These are phyloP conservation scores for Microplitis demolitor DNA, from an alignment of 1,140 invertebrate species.

Conservation along the genomic window DNA sequence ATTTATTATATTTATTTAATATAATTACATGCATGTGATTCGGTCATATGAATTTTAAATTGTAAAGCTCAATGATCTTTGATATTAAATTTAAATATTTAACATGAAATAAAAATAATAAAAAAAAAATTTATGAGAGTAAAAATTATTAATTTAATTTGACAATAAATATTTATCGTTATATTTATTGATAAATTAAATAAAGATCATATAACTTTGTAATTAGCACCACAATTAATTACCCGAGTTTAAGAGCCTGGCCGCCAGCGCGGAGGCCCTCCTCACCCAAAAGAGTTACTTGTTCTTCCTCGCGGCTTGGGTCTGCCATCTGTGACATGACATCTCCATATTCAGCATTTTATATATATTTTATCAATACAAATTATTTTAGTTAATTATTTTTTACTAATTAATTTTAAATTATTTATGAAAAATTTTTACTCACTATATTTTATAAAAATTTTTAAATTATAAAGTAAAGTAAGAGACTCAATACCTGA, in stretches of 20 bases:
- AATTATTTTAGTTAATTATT: conserved; percentile 48
- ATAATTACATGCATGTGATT: conserved; percentile 6
- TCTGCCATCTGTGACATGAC: conserved; percentile 84
- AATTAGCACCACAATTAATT: conserved; percentile 64
- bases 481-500: too few relatives aligned
- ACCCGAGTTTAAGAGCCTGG: conserved; percentile 94
- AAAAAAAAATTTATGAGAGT: background rate
- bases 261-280: conserved; percentile 90
- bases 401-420: too few relatives aligned
- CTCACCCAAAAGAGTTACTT: conserved; percentile 91
- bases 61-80: background rate
- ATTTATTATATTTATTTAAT: background rate
- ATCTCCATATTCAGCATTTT: conserved; percentile 69
- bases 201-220: conserved; percentile 41
- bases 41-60: background rate
- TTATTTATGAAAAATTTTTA: too few relatives aligned
- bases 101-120: background rate
- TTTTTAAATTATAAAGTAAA: too few relatives aligned
- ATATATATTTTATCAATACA: conserved; percentile 64
- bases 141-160: background rate
- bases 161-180: background rate
- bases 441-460: too few relatives aligned
- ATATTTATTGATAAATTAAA: background rate
- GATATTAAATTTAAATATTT: background rate
- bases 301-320: conserved; percentile 90